Conservation (phyloP, 2,113 vertebrate species). For the Balaenoptera acutorostrata region DNA sequence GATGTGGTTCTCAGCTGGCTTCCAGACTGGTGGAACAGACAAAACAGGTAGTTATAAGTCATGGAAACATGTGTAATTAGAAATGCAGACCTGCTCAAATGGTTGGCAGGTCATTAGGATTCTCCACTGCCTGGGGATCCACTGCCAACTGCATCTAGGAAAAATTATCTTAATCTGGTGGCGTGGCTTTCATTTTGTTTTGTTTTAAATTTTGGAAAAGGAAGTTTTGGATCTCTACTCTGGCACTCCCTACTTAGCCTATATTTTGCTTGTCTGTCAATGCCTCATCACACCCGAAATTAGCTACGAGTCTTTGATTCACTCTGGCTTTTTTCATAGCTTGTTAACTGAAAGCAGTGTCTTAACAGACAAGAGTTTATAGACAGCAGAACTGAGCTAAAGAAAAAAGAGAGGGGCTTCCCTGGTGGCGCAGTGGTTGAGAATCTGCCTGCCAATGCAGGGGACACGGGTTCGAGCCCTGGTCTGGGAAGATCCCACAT, state of each 20-base stretch:
- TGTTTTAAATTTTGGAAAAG: not conserved
- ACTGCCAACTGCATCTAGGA: not conserved
- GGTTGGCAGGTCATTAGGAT: not conserved
- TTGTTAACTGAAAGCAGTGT: not conserved
- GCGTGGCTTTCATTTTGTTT: not conserved
- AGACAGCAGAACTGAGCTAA: not conserved
- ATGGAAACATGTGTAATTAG: not conserved
- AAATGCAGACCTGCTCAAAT: not conserved
- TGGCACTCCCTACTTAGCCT: not conserved
- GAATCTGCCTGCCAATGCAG: too few species aligned
- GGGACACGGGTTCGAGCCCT: too few species aligned
- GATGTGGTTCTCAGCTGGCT: not conserved
- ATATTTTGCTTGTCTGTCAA: not conserved
- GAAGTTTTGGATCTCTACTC: not conserved
- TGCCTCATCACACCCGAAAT: not conserved
- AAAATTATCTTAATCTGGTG: not conserved
- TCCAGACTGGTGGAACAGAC: not conserved
- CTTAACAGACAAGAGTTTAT: not conserved
- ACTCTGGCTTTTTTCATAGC: not conserved
- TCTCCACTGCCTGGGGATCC: not conserved
- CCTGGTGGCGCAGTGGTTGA: too few species aligned
- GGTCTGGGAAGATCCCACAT: too few species aligned
- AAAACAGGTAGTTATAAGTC: not conserved
- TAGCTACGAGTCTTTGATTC: not conserved
- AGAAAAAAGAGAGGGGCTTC: not conserved